phyloP scores from a whole-genome alignment of 2,888 invertebrate species.

The Drosophila paramelanica region DNA sequence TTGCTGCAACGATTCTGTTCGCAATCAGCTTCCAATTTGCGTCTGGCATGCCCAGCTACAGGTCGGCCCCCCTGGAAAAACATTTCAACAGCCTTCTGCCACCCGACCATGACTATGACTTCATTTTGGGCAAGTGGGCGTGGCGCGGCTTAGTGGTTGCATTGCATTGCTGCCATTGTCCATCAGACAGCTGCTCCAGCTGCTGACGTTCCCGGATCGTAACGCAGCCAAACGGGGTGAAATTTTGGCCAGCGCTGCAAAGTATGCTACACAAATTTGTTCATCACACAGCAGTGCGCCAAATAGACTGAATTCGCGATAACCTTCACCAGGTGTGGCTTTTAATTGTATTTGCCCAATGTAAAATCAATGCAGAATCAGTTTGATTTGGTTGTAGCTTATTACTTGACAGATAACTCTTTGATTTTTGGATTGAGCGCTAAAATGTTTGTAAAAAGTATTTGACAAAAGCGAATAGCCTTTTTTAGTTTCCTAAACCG shows the following conservation, averaged over 20 bases:
- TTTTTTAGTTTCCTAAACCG: too few relatives aligned
- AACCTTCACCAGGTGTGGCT: background rate
- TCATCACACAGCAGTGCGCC: slow-evolving; percentile 7
- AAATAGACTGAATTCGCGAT: background rate
- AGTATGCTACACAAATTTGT: slow-evolving; percentile 18
- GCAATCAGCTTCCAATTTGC: slow-evolving; percentile 46
- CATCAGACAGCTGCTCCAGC: slow-evolving; percentile 2
- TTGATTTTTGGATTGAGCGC: too few relatives aligned
- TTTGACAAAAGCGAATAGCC: too few relatives aligned
- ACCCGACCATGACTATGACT: slow-evolving; percentile 13
- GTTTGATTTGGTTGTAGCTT: background rate
- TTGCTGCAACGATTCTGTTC: background rate
- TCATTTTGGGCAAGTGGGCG: slow-evolving; percentile 9
- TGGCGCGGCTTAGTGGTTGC: slow-evolving; percentile 41
- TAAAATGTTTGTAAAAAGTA: too few relatives aligned
- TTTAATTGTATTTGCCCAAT: slow-evolving; percentile 23
- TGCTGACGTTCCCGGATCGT: slow-evolving; percentile 7
- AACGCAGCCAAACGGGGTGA: background rate
- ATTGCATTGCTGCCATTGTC: slow-evolving; percentile 10
- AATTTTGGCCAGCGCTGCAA: slow-evolving; percentile 23
- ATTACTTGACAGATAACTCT: too few relatives aligned
- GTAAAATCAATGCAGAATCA: slow-evolving; percentile 13
- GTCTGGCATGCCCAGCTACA: slow-evolving; percentile 8
- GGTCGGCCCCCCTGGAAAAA: background rate
- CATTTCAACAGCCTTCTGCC: slow-evolving; percentile 31